Evolutionary conservation across 2,113 vertebrate genomes (phyloP), one percentile per base, ranked within the genome.

Genomic region (Phylloscopus trochilus): DNA sequence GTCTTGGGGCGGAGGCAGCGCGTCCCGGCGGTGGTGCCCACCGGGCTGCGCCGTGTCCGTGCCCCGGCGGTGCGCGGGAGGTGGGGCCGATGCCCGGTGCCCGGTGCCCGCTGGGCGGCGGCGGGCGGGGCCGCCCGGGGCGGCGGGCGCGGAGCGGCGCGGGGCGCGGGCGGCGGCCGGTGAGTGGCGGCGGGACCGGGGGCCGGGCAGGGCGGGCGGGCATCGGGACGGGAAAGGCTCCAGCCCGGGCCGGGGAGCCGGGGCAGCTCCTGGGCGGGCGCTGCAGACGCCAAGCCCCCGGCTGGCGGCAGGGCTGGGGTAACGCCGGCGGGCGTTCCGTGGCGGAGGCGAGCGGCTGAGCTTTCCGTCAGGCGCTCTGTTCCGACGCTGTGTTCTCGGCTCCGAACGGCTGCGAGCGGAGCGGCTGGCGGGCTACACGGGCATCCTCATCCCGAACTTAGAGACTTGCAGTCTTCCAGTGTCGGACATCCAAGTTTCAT

Each of bases 401-500:
- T 27, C 11, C 59, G 2, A 9, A 0, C 35, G 49, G 24, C 67
- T 19, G 78, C 11, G 10, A 11, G 0, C 0, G 31, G 3, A 3
- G 39, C 20, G 44, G 27, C 81, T 30, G 58, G 6, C 13, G 18
- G 21, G 60, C 37, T 55, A 0, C 28, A 0, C 1, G 2, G 88
- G 44, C 59, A 30, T 46, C 73, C 27, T 51, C 35, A 6, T 9
- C 77, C 55, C 12, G 14, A 15, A 13, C 31, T 17, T 9, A 1
- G 2, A 13, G 39, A 5, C 52, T 10, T 5, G 49, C 13, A 2
- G 64, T 13, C 59, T 22, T n/a, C 17, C 56, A 0, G 43, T 3
- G 56, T n/a, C 68, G 7, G 24, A 12, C 21, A 46, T 41, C n/a
- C 4, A 2, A 19, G 1, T 16, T 51, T 47, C 15, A 5, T 35